Percentiles rank a stretch among this genome's conserved stretches.
These are phyloP conservation scores for Neoseiulus cucumeris DNA, from an alignment of 1,140 invertebrate genomes.

Conservation along the genomic window DNA sequence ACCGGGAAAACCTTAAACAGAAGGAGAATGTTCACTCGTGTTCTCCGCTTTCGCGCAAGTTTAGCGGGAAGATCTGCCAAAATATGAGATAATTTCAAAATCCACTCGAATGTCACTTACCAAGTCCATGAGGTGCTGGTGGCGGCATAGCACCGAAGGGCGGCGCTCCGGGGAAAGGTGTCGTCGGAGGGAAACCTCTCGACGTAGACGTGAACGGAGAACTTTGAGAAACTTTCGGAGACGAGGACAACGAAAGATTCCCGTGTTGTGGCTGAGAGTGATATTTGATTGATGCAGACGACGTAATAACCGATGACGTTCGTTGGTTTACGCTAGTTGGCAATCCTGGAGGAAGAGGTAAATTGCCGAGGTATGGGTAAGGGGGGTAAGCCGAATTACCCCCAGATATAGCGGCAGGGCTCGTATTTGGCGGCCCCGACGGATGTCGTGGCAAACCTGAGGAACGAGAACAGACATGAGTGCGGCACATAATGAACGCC, in stretches of 20 bases:
- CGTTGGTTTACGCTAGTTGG: neutral
- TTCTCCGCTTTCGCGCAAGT: no score
- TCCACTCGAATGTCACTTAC: neutral
- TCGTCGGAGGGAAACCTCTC: neutral
- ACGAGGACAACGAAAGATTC: slow-evolving; percentile 23
- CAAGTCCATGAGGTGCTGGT: neutral
- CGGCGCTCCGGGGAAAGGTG: neutral
- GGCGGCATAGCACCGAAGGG: neutral
- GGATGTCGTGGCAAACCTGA: neutral
- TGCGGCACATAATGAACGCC: neutral
- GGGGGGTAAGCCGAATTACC: neutral
- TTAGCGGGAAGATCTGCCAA: no score
- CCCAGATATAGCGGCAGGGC: neutral
- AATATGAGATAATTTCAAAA: no score
- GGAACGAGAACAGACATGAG: neutral
- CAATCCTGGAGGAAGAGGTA: no score
- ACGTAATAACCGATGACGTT: neutral
- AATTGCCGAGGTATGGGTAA: neutral
- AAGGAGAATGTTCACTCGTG: no score
- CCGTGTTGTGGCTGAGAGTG: slow-evolving; percentile 11
- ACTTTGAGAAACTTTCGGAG: slow-evolving; percentile 27
- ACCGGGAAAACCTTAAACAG: no score
- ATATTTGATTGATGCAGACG: neutral
- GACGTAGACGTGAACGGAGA: slow-evolving; percentile 29
- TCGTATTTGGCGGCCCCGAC: neutral